Evolutionary conservation across 2,113 vertebrate genomes (phyloP).

Genomic region (Mugil cephalus): DNA sequence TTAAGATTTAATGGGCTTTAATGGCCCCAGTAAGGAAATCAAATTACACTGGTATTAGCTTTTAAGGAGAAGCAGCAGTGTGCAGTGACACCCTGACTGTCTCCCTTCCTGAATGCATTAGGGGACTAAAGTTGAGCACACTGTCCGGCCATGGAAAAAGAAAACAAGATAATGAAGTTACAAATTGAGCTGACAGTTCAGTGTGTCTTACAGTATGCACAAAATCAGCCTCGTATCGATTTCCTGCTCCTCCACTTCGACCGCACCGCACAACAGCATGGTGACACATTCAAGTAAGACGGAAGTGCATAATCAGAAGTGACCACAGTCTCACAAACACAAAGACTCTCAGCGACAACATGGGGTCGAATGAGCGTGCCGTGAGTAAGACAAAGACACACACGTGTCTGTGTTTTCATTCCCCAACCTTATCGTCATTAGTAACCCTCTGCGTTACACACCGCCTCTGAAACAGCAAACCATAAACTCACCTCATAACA

Average conservation of each 20-base stretch:
- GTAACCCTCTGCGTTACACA: not conserved
- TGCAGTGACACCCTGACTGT: constrained; percentile 1
- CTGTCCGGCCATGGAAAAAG: not conserved
- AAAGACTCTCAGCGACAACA: constrained; percentile 25
- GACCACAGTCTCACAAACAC: not conserved
- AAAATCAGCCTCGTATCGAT: constrained; percentile 21
- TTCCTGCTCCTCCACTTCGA: not conserved
- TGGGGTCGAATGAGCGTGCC: constrained; percentile 48
- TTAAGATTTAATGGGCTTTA: constrained; percentile 45
- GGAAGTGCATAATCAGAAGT: not conserved
- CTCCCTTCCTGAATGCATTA: not conserved
- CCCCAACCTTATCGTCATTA: not conserved
- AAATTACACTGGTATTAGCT: constrained; percentile 27
- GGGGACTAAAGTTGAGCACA: not conserved
- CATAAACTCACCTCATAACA: not conserved
- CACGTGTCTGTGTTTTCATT: constrained; percentile 48
- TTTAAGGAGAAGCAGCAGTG: constrained; percentile 11
- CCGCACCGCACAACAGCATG: not conserved
- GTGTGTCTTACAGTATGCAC: constrained; percentile 2
- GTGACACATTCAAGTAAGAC: constrained; percentile 17
- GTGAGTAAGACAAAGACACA: not conserved
- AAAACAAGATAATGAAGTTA: not conserved
- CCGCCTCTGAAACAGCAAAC: not conserved
- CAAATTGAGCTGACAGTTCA: not conserved
- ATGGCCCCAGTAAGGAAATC: constrained; percentile 39